A percentile compares a stretch with the other conserved stretches of the same genome.
Conservation (phyloP, 2,888 invertebrate genomes). For the Cepaea hortensis region DNA sequence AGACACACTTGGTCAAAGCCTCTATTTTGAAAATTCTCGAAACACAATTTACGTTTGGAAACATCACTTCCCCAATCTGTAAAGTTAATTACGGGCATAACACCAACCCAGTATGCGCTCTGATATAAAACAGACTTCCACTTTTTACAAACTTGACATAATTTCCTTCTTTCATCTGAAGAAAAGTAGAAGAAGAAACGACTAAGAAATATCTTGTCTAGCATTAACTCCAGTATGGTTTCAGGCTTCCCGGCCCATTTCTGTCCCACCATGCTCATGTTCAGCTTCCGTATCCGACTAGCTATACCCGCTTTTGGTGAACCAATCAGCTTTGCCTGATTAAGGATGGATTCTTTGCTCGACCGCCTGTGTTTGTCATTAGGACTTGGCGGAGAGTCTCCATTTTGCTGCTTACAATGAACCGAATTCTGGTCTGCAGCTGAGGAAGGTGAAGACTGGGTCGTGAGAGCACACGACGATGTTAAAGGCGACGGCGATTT, state of each 20-base stretch:
- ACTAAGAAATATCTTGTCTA: slow-evolving; percentile 89
- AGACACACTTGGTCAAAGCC: slow-evolving; percentile 91
- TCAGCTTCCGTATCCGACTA: slow-evolving; percentile 65
- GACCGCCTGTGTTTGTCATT: slow-evolving; percentile 40
- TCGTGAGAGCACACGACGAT: slow-evolving; percentile 3
- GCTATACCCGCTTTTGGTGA: slow-evolving; percentile 70
- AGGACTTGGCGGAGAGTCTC: slow-evolving; percentile 30
- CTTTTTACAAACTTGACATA: slow-evolving; percentile 89
- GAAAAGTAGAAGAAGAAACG: slow-evolving; percentile 83
- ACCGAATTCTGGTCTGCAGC: background rate
- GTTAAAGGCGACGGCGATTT: slow-evolving; percentile 11
- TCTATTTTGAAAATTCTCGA: slow-evolving; percentile 83
- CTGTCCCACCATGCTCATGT: slow-evolving; percentile 52
- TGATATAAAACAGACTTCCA: slow-evolving; percentile 94
- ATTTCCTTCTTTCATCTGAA: slow-evolving; percentile 84
- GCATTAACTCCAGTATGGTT: slow-evolving; percentile 79
- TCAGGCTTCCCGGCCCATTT: slow-evolving; percentile 60
- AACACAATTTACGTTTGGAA: slow-evolving; percentile 78
- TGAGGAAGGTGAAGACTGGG: background rate
- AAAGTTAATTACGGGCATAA: slow-evolving; percentile 90
- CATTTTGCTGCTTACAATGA: background rate
- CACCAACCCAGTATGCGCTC: slow-evolving; percentile 90
- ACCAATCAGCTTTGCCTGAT: slow-evolving; percentile 54
- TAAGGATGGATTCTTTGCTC: slow-evolving; percentile 44
- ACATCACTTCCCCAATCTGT: slow-evolving; percentile 80